phyloP scores from a whole-genome alignment of 2,113 vertebrate genomes.

The Protobothrops mucrosquamatus region DNA sequence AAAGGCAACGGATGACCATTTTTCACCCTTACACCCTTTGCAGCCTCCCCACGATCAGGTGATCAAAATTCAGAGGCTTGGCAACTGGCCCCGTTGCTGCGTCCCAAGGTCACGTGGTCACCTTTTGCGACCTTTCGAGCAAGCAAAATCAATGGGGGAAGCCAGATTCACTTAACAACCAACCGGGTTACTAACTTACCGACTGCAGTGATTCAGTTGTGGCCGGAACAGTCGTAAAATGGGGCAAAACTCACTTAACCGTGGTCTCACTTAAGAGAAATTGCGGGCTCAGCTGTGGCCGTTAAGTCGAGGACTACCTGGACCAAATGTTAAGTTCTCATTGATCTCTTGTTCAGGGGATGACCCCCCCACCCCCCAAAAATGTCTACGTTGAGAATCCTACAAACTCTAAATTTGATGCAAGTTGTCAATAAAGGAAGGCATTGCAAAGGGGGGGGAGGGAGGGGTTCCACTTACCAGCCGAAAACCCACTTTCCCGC shows the following conservation, averaged over 20 bases:
- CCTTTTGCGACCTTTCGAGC: background rate
- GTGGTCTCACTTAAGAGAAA: background rate
- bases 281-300: background rate
- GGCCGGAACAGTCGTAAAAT: background rate
- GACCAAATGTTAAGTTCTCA: background rate
- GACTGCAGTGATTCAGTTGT: background rate
- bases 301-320: background rate
- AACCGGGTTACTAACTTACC: background rate
- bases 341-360: background rate
- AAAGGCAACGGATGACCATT: background rate
- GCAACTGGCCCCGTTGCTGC: background rate
- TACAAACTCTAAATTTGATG: background rate
- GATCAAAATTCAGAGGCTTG: background rate
- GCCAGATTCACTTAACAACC: background rate
- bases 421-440: background rate
- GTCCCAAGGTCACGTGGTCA: background rate
- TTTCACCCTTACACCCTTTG: background rate
- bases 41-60: background rate
- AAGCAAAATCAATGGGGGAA: background rate
- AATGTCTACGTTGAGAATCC: background rate
- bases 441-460: too few relatives aligned
- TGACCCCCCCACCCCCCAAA: too few relatives aligned
- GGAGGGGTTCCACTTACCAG: conserved; percentile 58
- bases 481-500: conserved; percentile 58
- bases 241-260: background rate